Percentiles rank a stretch among this genome's conserved stretches.
These are phyloP conservation scores for Protonemura montana DNA, from an alignment of 2,888 invertebrate genomes.

Conservation along the genomic window DNA sequence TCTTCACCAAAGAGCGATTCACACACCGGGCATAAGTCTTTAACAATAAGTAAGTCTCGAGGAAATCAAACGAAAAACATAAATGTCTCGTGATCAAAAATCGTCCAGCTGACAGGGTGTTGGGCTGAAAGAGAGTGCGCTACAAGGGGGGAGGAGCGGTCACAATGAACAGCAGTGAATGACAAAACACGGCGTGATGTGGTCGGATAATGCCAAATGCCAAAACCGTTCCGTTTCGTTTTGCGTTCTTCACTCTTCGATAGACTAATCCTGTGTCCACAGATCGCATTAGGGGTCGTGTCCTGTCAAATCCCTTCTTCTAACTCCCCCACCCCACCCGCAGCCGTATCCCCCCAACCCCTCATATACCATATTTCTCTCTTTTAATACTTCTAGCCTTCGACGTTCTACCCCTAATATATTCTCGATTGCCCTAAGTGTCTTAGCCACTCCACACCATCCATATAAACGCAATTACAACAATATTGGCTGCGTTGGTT, in stretches of 20 bases:
- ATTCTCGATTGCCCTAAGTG: slow-evolving; percentile 44
- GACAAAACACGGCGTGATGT: slow-evolving; percentile 38
- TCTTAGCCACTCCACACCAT: slow-evolving; percentile 45
- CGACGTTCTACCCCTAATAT: slow-evolving; percentile 37
- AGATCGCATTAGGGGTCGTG: slow-evolving; percentile 45
- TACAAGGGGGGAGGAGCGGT: neutral
- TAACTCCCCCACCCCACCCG: slow-evolving; percentile 28
- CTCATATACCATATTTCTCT: neutral
- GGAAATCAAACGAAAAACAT: slow-evolving; percentile 39
- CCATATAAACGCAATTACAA: slow-evolving; percentile 46
- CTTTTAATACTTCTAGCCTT: slow-evolving; percentile 14
- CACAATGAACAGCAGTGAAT: slow-evolving; percentile 13
- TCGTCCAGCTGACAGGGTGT: slow-evolving; percentile 37
- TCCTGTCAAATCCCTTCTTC: slow-evolving; percentile 35
- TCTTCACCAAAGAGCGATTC: neutral
- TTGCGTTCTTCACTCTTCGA: slow-evolving; percentile 39
- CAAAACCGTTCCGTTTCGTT: slow-evolving; percentile 41
- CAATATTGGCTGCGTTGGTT: neutral
- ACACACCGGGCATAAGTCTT: slow-evolving; percentile 25
- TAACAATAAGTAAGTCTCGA: slow-evolving; percentile 33
- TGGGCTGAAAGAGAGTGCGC: slow-evolving; percentile 13
- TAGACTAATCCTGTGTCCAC: slow-evolving; percentile 44
- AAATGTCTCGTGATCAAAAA: slow-evolving; percentile 36
- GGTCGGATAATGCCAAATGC: slow-evolving; percentile 39
- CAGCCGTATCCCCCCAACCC: slow-evolving; percentile 31